Base-by-base conservation (phyloP, 2,888 invertebrate genomes). In the Sesia bembeciformis region DNA sequence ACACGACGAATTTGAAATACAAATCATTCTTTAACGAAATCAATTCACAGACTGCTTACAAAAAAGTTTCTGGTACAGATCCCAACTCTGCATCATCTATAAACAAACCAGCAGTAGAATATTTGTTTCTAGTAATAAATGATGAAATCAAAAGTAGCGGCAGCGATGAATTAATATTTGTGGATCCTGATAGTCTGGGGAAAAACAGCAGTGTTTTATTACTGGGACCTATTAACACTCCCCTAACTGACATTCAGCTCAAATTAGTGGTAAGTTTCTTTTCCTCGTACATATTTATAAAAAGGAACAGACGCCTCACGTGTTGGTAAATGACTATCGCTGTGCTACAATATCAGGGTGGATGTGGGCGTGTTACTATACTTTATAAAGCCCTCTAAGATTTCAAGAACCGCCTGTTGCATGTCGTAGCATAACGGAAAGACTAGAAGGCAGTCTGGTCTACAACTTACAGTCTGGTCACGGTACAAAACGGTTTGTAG, bases 101-200 rank as follows among this genome's bases (percentile, higher is more conserved):
- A 50, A 50, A 50, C 38, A 50, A 23, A 38, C 54, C 59, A 49
- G 62, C 62, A 8, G 64, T 68, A 53, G 84, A 88, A 68, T 78
- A 80, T 53, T 78, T 89, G 72, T 88, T 88, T 68, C 65, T 89
- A 53, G 74, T 89, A 40, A 65, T 88, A 49, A 88, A 88, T 61
- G 88, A 89, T 49, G 88, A 87, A 72, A 75, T 89, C 43, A 79
- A 73, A 59, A 79, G 68, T 54, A 80, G 77, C 57, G 72, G 62
- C 2, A 81, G 72, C 57, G 82, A 81, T 49, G 84, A 81, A 52
- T 64, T 87, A 3, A 76, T 88, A 60, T 67, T 71, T 4, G 87
- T 87, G 5, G 86, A 88, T 63, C 87, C 88, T 39, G 79, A 88
- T 40, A 88, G 81, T 56, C 73, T 89, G 46, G 76, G 78, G 39